These are phyloP conservation scores for Lepisosteus oculatus DNA, from an alignment of 2,113 vertebrate species.

Conservation along the genomic window DNA sequence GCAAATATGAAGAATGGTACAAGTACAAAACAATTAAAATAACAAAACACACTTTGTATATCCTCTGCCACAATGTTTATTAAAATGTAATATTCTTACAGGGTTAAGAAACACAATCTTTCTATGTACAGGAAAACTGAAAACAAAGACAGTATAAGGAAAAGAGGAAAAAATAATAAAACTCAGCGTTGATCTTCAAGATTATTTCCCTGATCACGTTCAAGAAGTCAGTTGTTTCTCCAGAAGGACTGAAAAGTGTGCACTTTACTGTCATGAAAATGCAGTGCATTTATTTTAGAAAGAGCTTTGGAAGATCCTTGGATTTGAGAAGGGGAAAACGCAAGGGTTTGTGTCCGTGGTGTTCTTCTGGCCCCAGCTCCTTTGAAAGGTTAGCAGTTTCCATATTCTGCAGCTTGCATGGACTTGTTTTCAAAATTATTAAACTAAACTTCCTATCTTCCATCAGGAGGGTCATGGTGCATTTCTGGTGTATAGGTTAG, in stretches of 20 bases:
- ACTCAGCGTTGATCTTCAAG: background rate
- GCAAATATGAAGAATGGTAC: too few relatives aligned
- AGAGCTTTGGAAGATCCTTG: conserved; percentile 20
- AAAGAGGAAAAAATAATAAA: background rate
- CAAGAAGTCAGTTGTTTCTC: background rate
- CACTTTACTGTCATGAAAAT: background rate
- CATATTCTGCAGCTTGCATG: conserved; percentile 43
- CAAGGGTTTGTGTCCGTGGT: conserved; percentile 57
- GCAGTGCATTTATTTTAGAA: conserved; percentile 16
- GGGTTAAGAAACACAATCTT: conserved; percentile 55
- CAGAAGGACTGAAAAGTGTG: background rate
- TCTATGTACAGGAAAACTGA: conserved; percentile 21
- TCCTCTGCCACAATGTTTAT: conserved; percentile 27
- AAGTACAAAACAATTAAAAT: background rate
- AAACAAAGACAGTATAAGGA: conserved; percentile 5
- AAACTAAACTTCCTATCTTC: conserved; percentile 54
- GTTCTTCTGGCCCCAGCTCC: conserved; percentile 28
- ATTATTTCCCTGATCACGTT: conserved; percentile 5
- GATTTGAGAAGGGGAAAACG: conserved; percentile 15
- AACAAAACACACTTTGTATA: background rate
- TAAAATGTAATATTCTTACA: conserved; percentile 47
- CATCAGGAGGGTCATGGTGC: conserved; percentile 74
- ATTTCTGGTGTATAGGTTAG: conserved; percentile 96
- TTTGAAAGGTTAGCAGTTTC: conserved; percentile 12
- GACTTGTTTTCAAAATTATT: too few relatives aligned